phyloP scores from a whole-genome alignment of 2,113 vertebrate genomes.

The Gulo gulo region DNA sequence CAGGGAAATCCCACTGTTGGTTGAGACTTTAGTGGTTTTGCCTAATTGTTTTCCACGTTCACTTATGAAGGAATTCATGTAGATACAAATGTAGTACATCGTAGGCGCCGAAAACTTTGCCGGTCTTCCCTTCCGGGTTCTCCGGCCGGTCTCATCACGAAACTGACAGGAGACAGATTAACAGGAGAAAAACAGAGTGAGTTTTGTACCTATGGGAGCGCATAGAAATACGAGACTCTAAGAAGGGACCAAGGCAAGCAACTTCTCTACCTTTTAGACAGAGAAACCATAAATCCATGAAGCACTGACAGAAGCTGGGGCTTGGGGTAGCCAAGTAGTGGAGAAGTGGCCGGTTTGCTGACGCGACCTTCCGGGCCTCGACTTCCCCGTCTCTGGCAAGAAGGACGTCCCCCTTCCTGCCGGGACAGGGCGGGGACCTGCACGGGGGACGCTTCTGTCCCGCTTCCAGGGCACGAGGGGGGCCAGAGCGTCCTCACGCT shows the following conservation, averaged over 20 bases:
- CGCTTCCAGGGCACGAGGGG: neutral
- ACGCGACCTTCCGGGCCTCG: neutral
- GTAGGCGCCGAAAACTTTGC: neutral
- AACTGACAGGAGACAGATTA: too few relatives aligned
- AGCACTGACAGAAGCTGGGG: neutral
- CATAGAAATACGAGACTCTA: neutral
- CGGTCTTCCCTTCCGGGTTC: neutral
- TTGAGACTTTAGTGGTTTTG: neutral
- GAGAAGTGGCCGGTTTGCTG: neutral
- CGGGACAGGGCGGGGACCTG: neutral
- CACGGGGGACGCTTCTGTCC: neutral
- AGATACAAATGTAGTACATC: neutral
- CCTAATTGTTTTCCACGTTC: neutral
- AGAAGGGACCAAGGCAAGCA: neutral
- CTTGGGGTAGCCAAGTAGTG: neutral
- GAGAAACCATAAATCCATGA: neutral
- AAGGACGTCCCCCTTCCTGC: neutral
- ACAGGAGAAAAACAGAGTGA: neutral
- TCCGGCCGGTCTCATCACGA: neutral
- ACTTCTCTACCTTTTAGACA: neutral
- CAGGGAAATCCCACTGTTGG: neutral
- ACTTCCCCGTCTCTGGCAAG: neutral
- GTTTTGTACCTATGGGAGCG: neutral
- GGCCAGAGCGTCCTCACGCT: neutral
- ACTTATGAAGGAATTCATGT: neutral